These are phyloP conservation scores for Drosophila funebris DNA, from an alignment of 1,140 invertebrate genomes.

Conservation along the genomic window DNA sequence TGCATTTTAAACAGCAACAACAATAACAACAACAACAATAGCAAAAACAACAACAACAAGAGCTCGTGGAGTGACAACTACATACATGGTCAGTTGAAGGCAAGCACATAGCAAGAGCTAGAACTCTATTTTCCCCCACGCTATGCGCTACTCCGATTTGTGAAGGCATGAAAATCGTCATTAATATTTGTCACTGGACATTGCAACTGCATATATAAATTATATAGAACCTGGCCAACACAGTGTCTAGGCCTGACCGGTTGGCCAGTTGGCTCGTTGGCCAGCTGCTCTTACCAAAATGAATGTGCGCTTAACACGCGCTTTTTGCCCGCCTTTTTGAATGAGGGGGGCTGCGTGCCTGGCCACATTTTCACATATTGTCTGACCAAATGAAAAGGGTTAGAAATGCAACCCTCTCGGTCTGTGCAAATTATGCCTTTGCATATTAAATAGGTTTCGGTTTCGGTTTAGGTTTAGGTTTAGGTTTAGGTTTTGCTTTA, in stretches of 20 bases:
- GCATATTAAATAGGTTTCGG: conserved; percentile 74
- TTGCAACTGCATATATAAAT: conserved; percentile 71
- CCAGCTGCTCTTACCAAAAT: conserved; percentile 49
- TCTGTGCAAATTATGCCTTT: conserved; percentile 77
- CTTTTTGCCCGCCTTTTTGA: conserved; percentile 9
- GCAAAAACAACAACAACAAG: conserved; percentile 27
- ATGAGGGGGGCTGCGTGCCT: conserved; percentile 55
- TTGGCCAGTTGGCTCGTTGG: conserved; percentile 20
- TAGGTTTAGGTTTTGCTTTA: background rate
- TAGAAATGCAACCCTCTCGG: conserved; percentile 41
- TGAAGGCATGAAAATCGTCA: conserved; percentile 81
- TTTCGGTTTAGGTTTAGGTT: background rate
- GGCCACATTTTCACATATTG: conserved; percentile 65
- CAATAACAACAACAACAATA: conserved; percentile 39
- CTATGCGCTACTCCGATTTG: conserved; percentile 35
- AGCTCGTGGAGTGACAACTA: conserved; percentile 25
- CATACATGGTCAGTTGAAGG: conserved; percentile 21
- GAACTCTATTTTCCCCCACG: background rate
- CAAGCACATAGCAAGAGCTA: background rate
- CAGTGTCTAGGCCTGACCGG: conserved; percentile 41
- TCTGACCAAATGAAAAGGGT: conserved; percentile 51
- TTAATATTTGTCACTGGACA: conserved; percentile 82
- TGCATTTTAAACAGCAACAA: conserved; percentile 65
- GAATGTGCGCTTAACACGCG: conserved; percentile 73
- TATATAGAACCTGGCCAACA: conserved; percentile 48